These are phyloP conservation scores for Phalangium opilio DNA, from an alignment of 2,888 invertebrate genomes.

Conservation along the genomic window DNA sequence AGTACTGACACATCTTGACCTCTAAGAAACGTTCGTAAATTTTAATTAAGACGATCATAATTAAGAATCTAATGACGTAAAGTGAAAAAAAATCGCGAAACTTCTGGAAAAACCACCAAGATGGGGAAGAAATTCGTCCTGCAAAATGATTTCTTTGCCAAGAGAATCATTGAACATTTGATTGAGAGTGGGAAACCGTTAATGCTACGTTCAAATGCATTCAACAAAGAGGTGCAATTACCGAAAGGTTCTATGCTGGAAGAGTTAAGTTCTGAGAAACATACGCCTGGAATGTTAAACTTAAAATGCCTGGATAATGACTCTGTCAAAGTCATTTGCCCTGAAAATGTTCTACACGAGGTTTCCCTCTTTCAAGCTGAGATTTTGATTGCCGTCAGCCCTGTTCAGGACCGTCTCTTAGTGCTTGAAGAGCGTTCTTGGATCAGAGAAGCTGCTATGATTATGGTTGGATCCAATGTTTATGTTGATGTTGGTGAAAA, in stretches of 20 bases:
- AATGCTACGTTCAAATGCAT: too few species aligned
- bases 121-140: too few species aligned
- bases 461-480: conserved; percentile 15
- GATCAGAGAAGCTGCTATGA: conserved; percentile 15
- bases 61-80: too few species aligned
- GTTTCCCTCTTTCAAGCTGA: conserved; percentile 15
- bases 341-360: conserved; percentile 11
- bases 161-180: too few species aligned
- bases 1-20: too few species aligned
- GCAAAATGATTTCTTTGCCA: too few species aligned
- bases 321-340: conserved; percentile 13
- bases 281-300: neutral
- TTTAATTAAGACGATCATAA: too few species aligned
- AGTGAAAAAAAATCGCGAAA: too few species aligned
- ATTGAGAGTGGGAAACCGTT: too few species aligned
- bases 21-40: too few species aligned
- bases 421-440: conserved; percentile 11
- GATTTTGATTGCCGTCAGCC: conserved; percentile 14
- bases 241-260: neutral
- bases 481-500: conserved; percentile 14
- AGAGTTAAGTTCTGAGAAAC: neutral
- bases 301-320: conserved; percentile 14
- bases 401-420: conserved; percentile 13
- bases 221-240: neutral
- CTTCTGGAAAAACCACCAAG: too few species aligned